Evolutionary conservation across 2,113 vertebrate genomes (phyloP), one percentile per base, ranked within the genome.

Genomic region (Dunckerocampus dactyliophorus): DNA sequence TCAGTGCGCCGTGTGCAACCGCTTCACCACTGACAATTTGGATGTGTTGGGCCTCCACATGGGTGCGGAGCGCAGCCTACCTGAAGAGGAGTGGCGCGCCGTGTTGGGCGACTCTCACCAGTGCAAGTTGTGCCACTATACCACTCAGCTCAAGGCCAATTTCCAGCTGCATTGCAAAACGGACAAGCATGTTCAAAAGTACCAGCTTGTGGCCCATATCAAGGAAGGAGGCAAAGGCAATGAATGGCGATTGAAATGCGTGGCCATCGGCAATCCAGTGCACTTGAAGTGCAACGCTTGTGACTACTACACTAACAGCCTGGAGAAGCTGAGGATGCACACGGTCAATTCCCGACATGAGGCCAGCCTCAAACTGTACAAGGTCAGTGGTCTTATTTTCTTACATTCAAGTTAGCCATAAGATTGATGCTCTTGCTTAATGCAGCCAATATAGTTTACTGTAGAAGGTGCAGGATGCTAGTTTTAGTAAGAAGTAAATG

Each of bases 141-240:
- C 95, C 88, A 98, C 97, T 0, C 97, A 97, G 85, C 94, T 99
- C 70, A 98, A 98, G 90, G 96, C 97, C 80, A 99, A 99, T 90
- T 99, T 99, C 88, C 97, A 99, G 87, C 92, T 99, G 65, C 97
- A 99, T 88, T 99, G 96, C 79, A 98, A 99, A 92, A 99, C 95
- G 0, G 97, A 99, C 90, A 99, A 99, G 87, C 97, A 99, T 0
- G 92, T 99, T 74, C 95, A 98, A 87, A 98, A 98, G 75, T 97
- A 94, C 91, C 97, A 99, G 89, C 93, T 99, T 73, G 95, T 98
- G 59, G 97, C 97, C 34, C 97, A 99, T 82, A 97, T 99, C 91
- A 97, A 97, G 87, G 97, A 99, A 87, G 97, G 97, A 0, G 97
- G 97, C 76, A 97, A 98, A 82, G 94, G 95, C 91, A 98, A 97